These are phyloP conservation scores for Isurus oxyrinchus DNA, from an alignment of 2,113 vertebrate species.

Conservation along the genomic window DNA sequence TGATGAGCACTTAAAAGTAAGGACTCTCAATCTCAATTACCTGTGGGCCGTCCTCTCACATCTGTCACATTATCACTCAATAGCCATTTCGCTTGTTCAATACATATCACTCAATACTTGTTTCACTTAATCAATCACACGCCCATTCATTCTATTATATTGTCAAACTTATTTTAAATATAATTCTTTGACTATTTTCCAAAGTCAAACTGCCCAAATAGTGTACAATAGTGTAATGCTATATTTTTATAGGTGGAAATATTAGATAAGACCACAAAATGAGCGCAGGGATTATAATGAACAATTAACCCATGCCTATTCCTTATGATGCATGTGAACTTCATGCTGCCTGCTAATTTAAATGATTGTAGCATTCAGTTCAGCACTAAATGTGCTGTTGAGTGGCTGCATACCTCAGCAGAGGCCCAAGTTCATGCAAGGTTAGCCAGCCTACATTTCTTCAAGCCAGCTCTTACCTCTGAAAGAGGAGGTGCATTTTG, in stretches of 20 bases:
- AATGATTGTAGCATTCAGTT: background rate
- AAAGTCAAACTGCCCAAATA: background rate
- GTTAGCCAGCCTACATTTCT: no score
- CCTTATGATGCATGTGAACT: background rate
- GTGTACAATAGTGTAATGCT: background rate
- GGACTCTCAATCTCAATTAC: constrained; percentile 27
- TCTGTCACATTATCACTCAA: constrained; percentile 34
- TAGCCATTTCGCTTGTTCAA: constrained; percentile 33
- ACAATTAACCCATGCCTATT: background rate
- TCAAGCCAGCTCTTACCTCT: no score
- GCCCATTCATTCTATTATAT: background rate
- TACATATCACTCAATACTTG: constrained; percentile 28
- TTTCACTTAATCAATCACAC: constrained; percentile 20
- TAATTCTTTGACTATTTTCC: background rate
- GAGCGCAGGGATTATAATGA: background rate
- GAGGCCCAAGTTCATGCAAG: no score
- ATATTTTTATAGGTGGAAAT: background rate
- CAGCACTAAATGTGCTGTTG: background rate
- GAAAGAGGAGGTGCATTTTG: no score
- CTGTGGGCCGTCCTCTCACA: background rate
- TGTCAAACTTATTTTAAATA: background rate
- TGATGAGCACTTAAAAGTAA: constrained; percentile 14
- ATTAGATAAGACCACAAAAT: background rate
- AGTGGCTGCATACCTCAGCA: background rate
- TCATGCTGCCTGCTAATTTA: background rate